Evolutionary conservation across 1,140 invertebrate species (phyloP).

Genomic region (Drosophila kanapiae): DNA sequence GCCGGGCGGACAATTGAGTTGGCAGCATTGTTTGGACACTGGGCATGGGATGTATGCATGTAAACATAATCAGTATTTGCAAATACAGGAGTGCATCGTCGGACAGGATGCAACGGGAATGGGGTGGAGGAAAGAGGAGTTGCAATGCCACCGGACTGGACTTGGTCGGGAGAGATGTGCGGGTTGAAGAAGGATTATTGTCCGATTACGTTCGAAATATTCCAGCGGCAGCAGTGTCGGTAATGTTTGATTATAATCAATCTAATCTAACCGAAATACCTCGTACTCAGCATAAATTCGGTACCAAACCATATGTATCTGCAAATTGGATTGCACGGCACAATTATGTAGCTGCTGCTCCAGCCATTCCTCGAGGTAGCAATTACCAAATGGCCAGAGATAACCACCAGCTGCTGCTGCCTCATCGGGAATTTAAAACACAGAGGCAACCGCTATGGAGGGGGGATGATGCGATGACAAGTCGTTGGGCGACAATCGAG

Average conservation of each 20-base stretch:
- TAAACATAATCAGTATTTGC: conserved; percentile 84
- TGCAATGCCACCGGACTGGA: too few species aligned
- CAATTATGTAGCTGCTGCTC: conserved; percentile 36
- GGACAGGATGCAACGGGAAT: not conserved
- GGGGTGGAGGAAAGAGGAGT: too few species aligned
- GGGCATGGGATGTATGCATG: conserved; percentile 73
- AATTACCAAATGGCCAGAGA: conserved; percentile 62
- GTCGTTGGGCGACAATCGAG: conserved; percentile 46
- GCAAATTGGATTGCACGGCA: conserved; percentile 11
- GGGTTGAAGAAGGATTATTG: conserved; percentile 36
- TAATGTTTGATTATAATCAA: conserved; percentile 46
- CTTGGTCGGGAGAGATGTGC: conserved; percentile 8
- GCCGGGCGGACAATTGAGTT: conserved; percentile 68
- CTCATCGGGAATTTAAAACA: conserved; percentile 41
- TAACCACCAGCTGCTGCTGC: conserved; percentile 69
- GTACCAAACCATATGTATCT: not conserved
- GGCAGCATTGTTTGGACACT: conserved; percentile 67
- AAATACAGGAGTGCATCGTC: conserved; percentile 68
- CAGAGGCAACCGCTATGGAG: conserved; percentile 15
- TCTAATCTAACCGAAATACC: conserved; percentile 28
- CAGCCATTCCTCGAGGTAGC: conserved; percentile 46
- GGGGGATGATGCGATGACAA: conserved; percentile 34
- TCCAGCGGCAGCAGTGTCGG: not conserved
- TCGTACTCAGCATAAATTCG: conserved; percentile 23
- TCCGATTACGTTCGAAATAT: conserved; percentile 18